Evolutionary conservation across 1,140 invertebrate genomes (phyloP).

Genomic region (Cydia fagiglandana): DNA sequence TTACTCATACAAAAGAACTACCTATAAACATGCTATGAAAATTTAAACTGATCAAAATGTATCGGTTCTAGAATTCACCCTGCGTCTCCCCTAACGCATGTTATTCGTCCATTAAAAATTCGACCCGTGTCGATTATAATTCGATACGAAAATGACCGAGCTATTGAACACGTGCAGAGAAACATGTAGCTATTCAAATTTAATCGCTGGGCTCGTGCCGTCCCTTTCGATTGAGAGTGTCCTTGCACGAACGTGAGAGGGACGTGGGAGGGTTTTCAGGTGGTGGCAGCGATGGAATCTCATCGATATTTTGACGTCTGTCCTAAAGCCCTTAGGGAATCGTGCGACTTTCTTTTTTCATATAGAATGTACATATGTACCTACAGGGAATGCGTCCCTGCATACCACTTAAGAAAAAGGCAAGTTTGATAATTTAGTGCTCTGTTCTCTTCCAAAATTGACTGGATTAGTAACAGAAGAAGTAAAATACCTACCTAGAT

Average conservation of each 20-base stretch:
- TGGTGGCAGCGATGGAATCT: not conserved
- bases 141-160: slow-evolving; percentile 4
- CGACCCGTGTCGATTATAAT: slow-evolving; percentile 9
- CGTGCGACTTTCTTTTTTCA: not conserved
- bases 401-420: not conserved
- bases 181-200: slow-evolving; percentile 14
- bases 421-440: too few species aligned
- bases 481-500: too few species aligned
- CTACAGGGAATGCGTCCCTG: not conserved
- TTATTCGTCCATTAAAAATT: slow-evolving; percentile 16
- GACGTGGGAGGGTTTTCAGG: not conserved
- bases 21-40: too few species aligned
- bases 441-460: too few species aligned
- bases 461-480: too few species aligned
- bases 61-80: not conserved
- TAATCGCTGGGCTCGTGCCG: not conserved
- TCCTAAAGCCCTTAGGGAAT: slow-evolving; percentile 3
- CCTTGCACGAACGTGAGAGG: not conserved
- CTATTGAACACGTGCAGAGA: slow-evolving; percentile 15
- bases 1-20: too few species aligned
- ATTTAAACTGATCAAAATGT: not conserved
- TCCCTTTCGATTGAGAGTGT: not conserved
- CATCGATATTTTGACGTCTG: not conserved
- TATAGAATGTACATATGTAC: not conserved
- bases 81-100: not conserved